A percentile compares a stretch with the other conserved stretches of the same genome.
Evolutionary conservation across 2,113 vertebrate genomes (phyloP).

Genomic region (Spea bombifrons): DNA sequence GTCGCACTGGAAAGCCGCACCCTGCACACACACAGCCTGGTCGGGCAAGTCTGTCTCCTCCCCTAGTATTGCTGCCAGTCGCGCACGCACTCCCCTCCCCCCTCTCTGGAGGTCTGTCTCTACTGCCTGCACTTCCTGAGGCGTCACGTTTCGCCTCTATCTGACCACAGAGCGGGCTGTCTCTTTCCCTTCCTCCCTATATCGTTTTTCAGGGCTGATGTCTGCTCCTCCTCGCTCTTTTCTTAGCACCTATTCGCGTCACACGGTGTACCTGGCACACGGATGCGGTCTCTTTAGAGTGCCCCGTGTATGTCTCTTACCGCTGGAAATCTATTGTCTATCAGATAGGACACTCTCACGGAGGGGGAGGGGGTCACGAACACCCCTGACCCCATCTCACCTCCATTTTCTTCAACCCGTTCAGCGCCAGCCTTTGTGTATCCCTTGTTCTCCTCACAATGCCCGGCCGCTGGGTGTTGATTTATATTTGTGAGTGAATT

Average conservation of each 20-base stretch:
- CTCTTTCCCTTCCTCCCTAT: constrained; percentile 11
- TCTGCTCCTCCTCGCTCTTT: not conserved
- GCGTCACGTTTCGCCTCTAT: constrained; percentile 38
- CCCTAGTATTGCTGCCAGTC: constrained; percentile 14
- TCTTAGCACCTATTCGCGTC: not conserved
- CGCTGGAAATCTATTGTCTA: not conserved
- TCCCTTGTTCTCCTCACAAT: no score
- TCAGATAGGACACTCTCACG: not conserved
- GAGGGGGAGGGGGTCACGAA: constrained; percentile 26
- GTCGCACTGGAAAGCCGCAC: constrained; percentile 40
- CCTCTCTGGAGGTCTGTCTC: constrained; percentile 30
- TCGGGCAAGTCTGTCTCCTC: constrained; percentile 30
- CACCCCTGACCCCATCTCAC: constrained; percentile 26
- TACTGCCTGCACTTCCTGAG: constrained; percentile 39
- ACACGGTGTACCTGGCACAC: not conserved
- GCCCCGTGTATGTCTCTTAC: no score
- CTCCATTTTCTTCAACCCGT: constrained; percentile 11
- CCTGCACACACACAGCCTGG: constrained; percentile 23
- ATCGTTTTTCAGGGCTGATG: not conserved
- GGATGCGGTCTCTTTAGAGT: no score
- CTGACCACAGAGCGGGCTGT: not conserved
- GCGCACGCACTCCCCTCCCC: constrained; percentile 29
- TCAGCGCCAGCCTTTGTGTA: not conserved
- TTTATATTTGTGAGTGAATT: no score
- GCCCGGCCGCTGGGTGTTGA: no score